A percentile compares a stretch with the other conserved stretches of the same genome.
Evolutionary conservation across 2,113 vertebrate genomes (phyloP).

Genomic region (Sarotherodon lohbergeri): DNA sequence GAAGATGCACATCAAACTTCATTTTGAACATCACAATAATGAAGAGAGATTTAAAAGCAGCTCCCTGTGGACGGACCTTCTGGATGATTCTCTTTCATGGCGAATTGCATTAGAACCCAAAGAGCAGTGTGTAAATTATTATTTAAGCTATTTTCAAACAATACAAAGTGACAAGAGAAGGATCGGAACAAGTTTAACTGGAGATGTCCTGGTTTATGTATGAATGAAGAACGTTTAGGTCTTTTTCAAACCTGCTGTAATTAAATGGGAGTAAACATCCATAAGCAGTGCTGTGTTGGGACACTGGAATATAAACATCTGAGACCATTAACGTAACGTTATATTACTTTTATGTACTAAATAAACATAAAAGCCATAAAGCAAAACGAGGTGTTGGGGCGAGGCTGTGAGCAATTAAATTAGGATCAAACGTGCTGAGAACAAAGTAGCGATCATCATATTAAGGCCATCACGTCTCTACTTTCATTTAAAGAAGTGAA

Average conservation of each 20-base stretch:
- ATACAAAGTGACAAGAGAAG: neutral
- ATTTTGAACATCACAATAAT: conserved; percentile 18
- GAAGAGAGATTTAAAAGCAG: neutral
- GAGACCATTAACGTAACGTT: neutral
- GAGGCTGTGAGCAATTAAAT: neutral
- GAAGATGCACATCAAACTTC: conserved; percentile 8
- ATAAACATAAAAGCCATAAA: neutral
- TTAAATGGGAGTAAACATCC: neutral
- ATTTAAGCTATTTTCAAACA: neutral
- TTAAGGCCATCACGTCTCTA: neutral
- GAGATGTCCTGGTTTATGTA: neutral
- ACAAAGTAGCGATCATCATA: neutral
- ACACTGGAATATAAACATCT: neutral
- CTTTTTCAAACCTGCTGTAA: neutral
- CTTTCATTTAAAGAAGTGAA: neutral
- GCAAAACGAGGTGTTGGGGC: neutral
- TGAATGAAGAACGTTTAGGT: neutral
- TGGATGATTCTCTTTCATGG: neutral
- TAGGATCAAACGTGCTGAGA: neutral
- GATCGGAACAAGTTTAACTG: neutral
- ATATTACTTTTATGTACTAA: neutral
- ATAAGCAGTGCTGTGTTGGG: neutral
- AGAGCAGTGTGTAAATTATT: neutral
- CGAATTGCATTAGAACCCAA: neutral
- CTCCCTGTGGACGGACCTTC: neutral